Evolutionary conservation across 2,888 invertebrate genomes (phyloP), one percentile per base, ranked within the genome.

Genomic region (Drosophila sordidula): DNA sequence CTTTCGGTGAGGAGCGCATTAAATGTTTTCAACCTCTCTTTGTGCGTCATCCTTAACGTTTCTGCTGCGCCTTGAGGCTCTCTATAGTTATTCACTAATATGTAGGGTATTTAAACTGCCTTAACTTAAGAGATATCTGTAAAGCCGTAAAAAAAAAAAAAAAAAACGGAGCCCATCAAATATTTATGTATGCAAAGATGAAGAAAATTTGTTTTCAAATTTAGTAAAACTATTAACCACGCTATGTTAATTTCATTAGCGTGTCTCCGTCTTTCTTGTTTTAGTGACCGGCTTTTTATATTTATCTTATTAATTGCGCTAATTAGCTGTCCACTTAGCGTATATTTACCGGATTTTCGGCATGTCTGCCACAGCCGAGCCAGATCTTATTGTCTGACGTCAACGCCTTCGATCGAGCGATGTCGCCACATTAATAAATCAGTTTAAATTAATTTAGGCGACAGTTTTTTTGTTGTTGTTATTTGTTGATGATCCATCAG

Each of bases 161-260:
- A 49, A 56, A 39, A 3, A 14, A 50, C 18, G 50, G 16, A 47
- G 26, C 16, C 44, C 38, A 57, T 6, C 22, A 47, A 57, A 39
- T 45, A 58, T 66, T 76, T 38, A 71, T 49, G 41, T 51, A 58
- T 61, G 38, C 56, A 62, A 41, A 59, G 63, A 47, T 65, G 71
- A 71, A 63, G 78, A 84, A 68, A 78, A 78, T 84, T 74, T 80
- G 44, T 75, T 75, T 67, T 74, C 75, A 80, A 80, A 83, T 89
- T 87, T 88, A 71, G 77, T 87, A 76, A 80, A 89, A 79, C 80
- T 87, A 83, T 87, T 87, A 89, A 89, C 84, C 87, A 84, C 70
- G 77, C 71, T 75, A 75, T 89, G 87, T 80, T 83, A 87, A 87
- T 89, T 87, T 69, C 77, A 88, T 87, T 89, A 88, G 79, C 89